Evolutionary conservation across 2,888 invertebrate genomes (phyloP).

Genomic region (Eupithecia subumbrata): DNA sequence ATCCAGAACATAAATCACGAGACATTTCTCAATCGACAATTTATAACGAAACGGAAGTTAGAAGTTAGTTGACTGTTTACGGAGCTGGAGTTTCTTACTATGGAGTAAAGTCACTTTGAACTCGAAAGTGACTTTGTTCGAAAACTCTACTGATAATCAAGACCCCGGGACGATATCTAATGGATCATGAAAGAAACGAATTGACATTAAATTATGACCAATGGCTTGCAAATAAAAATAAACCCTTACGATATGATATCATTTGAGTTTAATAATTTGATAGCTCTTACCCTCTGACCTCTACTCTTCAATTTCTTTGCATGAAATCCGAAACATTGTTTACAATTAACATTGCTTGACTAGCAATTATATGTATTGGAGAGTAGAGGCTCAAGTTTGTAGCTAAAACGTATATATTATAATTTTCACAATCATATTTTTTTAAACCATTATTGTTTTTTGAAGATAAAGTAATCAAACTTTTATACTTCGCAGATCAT

Average conservation of each 20-base stretch:
- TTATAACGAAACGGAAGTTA: conserved; percentile 67
- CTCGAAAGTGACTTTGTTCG: conserved; percentile 34
- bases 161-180: neutral
- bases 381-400: too few relatives aligned
- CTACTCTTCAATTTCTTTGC: too few relatives aligned
- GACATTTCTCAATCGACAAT: conserved; percentile 67
- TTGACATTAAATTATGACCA: neutral
- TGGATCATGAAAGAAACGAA: neutral
- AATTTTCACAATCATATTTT: too few relatives aligned
- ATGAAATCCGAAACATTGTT: too few relatives aligned
- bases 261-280: too few relatives aligned
- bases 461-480: too few relatives aligned
- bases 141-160: neutral
- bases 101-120: conserved; percentile 39
- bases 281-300: too few relatives aligned
- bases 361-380: too few relatives aligned
- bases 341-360: too few relatives aligned
- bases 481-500: too few relatives aligned
- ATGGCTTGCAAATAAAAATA: neutral
- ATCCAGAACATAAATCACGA: conserved; percentile 64
- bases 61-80: conserved; percentile 57
- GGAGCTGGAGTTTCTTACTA: conserved; percentile 42
- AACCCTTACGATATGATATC: neutral
- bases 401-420: too few relatives aligned
- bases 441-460: too few relatives aligned